Percentiles rank a stretch among this genome's conserved stretches.
These are phyloP conservation scores for Brevimyrus niger DNA, from an alignment of 2,113 vertebrate genomes.

Conservation along the genomic window DNA sequence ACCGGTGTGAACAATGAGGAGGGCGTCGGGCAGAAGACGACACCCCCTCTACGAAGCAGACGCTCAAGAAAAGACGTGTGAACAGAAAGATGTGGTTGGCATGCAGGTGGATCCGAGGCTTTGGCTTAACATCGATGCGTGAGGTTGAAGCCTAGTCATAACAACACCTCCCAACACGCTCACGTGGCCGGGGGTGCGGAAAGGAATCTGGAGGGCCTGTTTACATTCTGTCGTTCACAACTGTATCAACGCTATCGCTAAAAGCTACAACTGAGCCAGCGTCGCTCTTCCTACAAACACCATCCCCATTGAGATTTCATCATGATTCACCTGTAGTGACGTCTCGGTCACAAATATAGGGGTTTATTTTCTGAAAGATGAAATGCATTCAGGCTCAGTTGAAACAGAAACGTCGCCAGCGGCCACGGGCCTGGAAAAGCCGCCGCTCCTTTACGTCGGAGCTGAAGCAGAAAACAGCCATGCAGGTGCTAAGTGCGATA, in stretches of 20 bases:
- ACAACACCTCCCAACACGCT: constrained; percentile 31
- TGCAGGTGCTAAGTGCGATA: constrained; percentile 60
- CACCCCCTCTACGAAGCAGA: constrained; percentile 29
- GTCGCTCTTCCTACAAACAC: constrained; percentile 8
- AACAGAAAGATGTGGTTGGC: constrained; percentile 17
- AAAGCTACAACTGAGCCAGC: not conserved
- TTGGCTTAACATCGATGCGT: constrained; percentile 16
- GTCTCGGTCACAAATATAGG: constrained; percentile 30
- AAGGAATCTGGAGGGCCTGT: constrained; percentile 18
- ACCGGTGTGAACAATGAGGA: constrained; percentile 38
- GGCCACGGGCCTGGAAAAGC: constrained; percentile 30
- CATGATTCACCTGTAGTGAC: constrained; percentile 26
- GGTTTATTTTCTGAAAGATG: constrained; percentile 18
- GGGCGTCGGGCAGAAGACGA: constrained; percentile 27
- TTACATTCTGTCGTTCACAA: constrained; percentile 29
- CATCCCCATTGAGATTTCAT: constrained; percentile 31
- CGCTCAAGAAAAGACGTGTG: constrained; percentile 14
- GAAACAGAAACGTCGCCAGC: constrained; percentile 12
- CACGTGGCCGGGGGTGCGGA: not conserved
- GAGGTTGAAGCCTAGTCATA: constrained; percentile 39
- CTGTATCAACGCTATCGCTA: constrained; percentile 27
- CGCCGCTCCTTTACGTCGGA: constrained; percentile 49
- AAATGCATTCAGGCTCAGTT: constrained; percentile 19
- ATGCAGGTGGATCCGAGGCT: constrained; percentile 18
- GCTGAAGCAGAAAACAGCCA: constrained; percentile 51